These are phyloP conservation scores for Micromys minutus DNA, from an alignment of 2,113 vertebrate genomes.

Conservation along the genomic window DNA sequence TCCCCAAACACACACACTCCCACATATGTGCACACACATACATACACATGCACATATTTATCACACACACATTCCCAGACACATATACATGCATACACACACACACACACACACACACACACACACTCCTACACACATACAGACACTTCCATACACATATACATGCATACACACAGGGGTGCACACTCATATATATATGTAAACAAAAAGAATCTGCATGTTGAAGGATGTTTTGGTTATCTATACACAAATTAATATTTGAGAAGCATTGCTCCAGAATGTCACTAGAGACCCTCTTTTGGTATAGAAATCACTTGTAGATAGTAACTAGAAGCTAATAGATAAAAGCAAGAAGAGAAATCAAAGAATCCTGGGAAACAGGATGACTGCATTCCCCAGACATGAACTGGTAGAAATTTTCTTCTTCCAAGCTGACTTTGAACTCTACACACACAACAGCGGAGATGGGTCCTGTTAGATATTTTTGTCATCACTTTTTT, in stretches of 20 bases:
- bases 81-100: not conserved
- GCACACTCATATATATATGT: not conserved
- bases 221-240: not conserved
- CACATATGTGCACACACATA: not conserved
- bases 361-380: constrained; percentile 35
- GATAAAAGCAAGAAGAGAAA: not conserved
- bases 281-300: not conserved
- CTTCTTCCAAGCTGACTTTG: constrained; percentile 42
- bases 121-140: not conserved
- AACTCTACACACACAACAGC: constrained; percentile 23
- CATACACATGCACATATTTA: no score
- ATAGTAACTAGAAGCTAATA: constrained; percentile 17
- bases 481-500: not conserved
- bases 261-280: not conserved
- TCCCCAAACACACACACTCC: no score
- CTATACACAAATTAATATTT: not conserved
- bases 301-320: constrained; percentile 10
- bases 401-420: not conserved
- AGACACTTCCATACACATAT: not conserved
- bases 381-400: not conserved
- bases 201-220: not conserved
- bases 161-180: not conserved
- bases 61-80: not conserved
- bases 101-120: not conserved
- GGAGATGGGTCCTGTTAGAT: not conserved